Evolutionary conservation across 2,113 vertebrate species (phyloP).

Genomic region (Ciconia maguari): DNA sequence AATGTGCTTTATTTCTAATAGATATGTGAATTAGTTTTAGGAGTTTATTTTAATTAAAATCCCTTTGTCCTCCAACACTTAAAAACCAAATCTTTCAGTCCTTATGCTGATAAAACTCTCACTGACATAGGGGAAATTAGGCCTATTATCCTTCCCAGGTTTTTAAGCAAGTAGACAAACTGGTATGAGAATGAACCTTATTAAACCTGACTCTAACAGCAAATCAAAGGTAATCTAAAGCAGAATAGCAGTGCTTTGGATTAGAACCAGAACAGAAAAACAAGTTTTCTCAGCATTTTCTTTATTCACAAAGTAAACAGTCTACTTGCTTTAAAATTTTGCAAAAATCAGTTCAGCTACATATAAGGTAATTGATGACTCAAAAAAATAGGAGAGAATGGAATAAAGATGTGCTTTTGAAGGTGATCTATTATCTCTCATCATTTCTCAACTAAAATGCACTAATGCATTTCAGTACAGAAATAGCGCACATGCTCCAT

Average conservation of each 20-base stretch:
- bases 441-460: background rate
- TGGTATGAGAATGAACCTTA: background rate
- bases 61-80: background rate
- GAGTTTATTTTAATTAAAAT: background rate
- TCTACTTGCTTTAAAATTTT: background rate
- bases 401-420: background rate
- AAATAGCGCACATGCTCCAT: constrained; percentile 35
- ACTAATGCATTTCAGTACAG: background rate
- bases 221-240: background rate
- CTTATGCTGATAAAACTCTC: background rate
- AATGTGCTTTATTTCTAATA: background rate
- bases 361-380: background rate
- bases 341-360: background rate
- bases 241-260: background rate
- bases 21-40: background rate
- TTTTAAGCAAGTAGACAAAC: background rate
- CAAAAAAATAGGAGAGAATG: background rate
- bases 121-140: background rate
- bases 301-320: background rate
- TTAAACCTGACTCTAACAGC: background rate
- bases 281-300: background rate
- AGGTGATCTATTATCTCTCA: background rate
- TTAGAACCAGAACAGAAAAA: background rate
- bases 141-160: background rate
- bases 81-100: background rate